phyloP scores from a whole-genome alignment of 2,797 vertebrate genomes.

The Sternarchorhynchus goeldii region DNA sequence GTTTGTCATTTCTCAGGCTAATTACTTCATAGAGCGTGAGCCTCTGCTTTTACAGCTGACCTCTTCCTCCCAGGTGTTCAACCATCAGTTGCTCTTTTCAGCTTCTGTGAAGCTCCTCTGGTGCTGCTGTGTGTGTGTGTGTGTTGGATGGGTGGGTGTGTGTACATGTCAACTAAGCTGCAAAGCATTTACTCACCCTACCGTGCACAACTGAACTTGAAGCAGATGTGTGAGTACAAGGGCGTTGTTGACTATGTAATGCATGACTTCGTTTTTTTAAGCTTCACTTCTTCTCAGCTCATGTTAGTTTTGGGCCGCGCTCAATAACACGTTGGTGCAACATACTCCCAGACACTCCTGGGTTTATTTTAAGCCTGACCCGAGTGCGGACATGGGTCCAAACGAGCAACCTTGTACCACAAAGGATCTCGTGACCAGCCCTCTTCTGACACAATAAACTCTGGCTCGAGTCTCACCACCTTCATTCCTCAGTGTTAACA shows the following conservation, averaged over 20 bases:
- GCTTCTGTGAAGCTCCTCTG: conserved; percentile 68
- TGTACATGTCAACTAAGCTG: neutral
- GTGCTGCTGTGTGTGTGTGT: conserved; percentile 30
- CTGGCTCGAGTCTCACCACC: neutral
- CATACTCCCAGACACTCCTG: neutral
- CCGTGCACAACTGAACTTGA: too few relatives aligned
- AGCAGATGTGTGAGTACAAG: neutral
- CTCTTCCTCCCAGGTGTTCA: conserved; percentile 77
- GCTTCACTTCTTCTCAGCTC: neutral
- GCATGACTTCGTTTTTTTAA: neutral
- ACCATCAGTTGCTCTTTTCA: conserved; percentile 75
- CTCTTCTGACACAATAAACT: neutral
- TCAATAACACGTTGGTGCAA: conserved; percentile 11
- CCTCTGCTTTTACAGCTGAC: conserved; percentile 65
- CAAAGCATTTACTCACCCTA: too few relatives aligned
- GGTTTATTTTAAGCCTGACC: conserved; percentile 32
- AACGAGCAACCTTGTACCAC: neutral
- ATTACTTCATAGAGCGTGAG: conserved; percentile 71
- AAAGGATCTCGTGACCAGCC: neutral
- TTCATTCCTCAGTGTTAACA: conserved; percentile 24
- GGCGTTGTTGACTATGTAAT: neutral
- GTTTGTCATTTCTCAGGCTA: conserved; percentile 68
- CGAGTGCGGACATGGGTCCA: neutral
- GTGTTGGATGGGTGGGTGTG: conserved; percentile 2
- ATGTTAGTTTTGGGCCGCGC: conserved; percentile 24